Evolutionary conservation across 2,113 vertebrate species (phyloP), one percentile per base, ranked within the genome.

Genomic region (Neoarius graeffei): DNA sequence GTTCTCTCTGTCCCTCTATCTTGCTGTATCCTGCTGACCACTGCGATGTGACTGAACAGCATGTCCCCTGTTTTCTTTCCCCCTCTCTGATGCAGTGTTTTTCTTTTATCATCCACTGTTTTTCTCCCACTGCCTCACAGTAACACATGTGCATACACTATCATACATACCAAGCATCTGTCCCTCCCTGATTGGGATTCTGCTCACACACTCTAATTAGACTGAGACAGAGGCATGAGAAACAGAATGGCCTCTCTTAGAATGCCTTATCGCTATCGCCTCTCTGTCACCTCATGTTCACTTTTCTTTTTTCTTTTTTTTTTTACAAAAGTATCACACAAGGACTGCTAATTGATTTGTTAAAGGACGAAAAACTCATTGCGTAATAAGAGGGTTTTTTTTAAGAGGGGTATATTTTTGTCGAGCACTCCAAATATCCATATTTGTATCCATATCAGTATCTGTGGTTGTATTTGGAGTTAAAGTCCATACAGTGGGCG

Each of bases 141-240:
- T 7, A 56, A 74, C 54, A 71, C 64, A 66, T 48, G 69, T 27
- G n/a, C 69, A 87, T 50, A 50, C n/a, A n/a, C 76, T 25, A 1
- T 30, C 25, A 60, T 71, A 83, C 81, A 56, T 81, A 81, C 79
- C 85, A 81, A 88, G 74, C 88, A 74, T 85, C 81, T 86, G 56
- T 88, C 30, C 77, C 83, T 84, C 20, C 77, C 27, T 66, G 83
- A 92, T 93, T 93, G 86, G 86, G 85, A 96, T 94, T 95, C 93
- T 86, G 88, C 92, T 93, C 95, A 95, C 94, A 94, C 93, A 92
- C 91, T 90, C 84, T 95, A 94, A 95, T 95, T 93, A 94, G 91
- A 93, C 85, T 74, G 86, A 93, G 91, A 90, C 88, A 91, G 87
- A 87, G 80, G 91, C 83, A 93, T 92, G 92, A 85, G 91, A 92